Conservation (phyloP, 2,888 invertebrate genomes). For the Tiphia femorata region DNA sequence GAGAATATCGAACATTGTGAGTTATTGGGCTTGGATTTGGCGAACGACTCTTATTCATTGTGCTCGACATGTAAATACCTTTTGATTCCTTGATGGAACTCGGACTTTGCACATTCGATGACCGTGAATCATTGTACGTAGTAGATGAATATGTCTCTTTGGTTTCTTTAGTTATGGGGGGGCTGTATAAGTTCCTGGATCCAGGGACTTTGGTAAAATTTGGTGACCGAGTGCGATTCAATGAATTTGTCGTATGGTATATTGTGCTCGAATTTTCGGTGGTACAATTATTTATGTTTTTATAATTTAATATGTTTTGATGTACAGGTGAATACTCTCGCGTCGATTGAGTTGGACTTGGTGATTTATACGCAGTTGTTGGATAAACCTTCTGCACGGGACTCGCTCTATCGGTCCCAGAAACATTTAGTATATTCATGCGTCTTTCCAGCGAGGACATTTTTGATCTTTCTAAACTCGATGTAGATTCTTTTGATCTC, state of each 20-base stretch:
- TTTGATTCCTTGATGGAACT: constrained; percentile 60
- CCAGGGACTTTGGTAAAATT: constrained; percentile 42
- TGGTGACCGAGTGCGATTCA: constrained; percentile 54
- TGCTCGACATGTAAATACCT: constrained; percentile 55
- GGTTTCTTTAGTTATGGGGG: constrained; percentile 58
- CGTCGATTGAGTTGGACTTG: constrained; percentile 51
- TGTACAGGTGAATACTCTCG: constrained; percentile 46
- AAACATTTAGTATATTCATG: constrained; percentile 57
- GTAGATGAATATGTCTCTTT: constrained; percentile 59
- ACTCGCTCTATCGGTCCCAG: constrained; percentile 41
- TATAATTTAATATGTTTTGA: constrained; percentile 43
- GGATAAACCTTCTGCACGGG: constrained; percentile 51
- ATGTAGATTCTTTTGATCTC: constrained; percentile 54
- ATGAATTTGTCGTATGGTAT: constrained; percentile 48
- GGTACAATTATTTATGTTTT: constrained; percentile 45
- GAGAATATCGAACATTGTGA: constrained; percentile 21
- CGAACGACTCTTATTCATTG: constrained; percentile 52
- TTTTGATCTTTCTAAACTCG: constrained; percentile 52
- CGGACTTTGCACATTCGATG: constrained; percentile 52
- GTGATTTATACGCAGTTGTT: constrained; percentile 52
- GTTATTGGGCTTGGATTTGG: constrained; percentile 51
- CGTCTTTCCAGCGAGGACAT: constrained; percentile 59
- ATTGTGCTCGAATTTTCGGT: constrained; percentile 44
- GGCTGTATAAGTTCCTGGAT: constrained; percentile 49
- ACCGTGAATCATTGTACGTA: constrained; percentile 40